Evolutionary conservation across 2,797 vertebrate species (phyloP), one percentile per base, ranked within the genome.

Genomic region (Lagorchestes hirsutus): DNA sequence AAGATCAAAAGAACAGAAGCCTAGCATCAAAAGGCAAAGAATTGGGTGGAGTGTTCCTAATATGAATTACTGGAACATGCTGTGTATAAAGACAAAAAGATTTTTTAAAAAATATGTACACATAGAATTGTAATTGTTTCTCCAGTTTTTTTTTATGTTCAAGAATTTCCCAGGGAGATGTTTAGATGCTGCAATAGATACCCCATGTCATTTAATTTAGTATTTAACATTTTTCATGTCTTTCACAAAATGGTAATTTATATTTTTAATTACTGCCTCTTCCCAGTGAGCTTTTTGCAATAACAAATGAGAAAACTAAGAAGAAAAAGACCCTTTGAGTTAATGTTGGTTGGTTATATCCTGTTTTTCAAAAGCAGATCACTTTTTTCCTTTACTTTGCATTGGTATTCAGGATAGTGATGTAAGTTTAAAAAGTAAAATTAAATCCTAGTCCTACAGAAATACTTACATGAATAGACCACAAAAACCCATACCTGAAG

Each of bases 121-220:
- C 74, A 87, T 93, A 91, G 54, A 74, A 87, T 87, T 94, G 74
- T 52, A 56, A 58, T 55, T 95, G 93, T 55, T 22, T 55, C n/a
- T 90, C 90, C 46, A 55, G 94, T 97, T 93, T 96, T 82, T 97
- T 93, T 96, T 82, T 92, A 40, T 82, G 11, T 94, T 92, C 6
- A 93, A 91, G 82, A 94, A 52, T 97, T 93, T 59, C 93, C 40
- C 55, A 46, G 74, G n/a, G 56, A 55, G 54, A 67, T 82, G 24
- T 11, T 50, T 92, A 93, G 94, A 13, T 93, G 56, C 24, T 91
- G 13, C 94, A 93, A n/a, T 93, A 92, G 62, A 24, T 93, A 57
- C 24, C 87, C 3, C 90, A 94, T 92, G 95, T 5, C 58, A 95
- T 93, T 96, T 93, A 94, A 87, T 87, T 94, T 94, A 62, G 58